These are phyloP conservation scores for Caenorhabditis virilis DNA, from an alignment of 2,888 invertebrate species.

Conservation along the genomic window DNA sequence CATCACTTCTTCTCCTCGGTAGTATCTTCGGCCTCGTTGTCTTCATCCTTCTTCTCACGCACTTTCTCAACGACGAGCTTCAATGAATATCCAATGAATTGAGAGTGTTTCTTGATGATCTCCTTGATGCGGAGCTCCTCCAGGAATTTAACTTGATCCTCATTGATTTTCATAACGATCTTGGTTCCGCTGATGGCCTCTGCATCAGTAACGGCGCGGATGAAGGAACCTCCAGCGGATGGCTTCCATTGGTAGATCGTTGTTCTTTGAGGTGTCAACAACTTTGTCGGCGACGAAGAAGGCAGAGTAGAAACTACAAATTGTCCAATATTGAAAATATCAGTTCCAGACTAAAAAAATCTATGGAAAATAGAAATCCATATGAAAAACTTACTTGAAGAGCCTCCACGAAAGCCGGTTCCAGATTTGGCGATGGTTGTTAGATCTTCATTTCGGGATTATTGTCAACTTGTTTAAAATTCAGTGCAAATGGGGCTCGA, in stretches of 20 bases:
- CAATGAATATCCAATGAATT: slow-evolving; percentile 98
- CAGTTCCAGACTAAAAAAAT: too few species aligned
- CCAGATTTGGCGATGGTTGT: too few species aligned
- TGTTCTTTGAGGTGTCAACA: slow-evolving; percentile 90
- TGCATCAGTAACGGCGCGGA: slow-evolving; percentile 70
- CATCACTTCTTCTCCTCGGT: too few species aligned
- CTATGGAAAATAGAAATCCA: too few species aligned
- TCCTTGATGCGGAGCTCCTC: slow-evolving; percentile 94
- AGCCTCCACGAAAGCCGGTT: too few species aligned
- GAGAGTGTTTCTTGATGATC: slow-evolving; percentile 96
- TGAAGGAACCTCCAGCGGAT: slow-evolving; percentile 96
- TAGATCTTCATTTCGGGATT: too few species aligned
- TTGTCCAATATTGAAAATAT: too few species aligned
- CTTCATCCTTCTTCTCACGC: slow-evolving; percentile 82
- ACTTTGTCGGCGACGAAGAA: too few species aligned
- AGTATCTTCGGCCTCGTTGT: slow-evolving; percentile 51
- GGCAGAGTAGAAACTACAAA: too few species aligned
- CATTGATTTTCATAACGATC: slow-evolving; percentile 90
- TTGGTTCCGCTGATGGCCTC: slow-evolving; percentile 82
- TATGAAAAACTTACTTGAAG: too few species aligned
- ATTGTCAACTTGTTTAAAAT: too few species aligned
- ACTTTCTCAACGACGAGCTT: slow-evolving; percentile 93
- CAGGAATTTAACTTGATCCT: slow-evolving; percentile 90
- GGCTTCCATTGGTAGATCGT: slow-evolving; percentile 98
- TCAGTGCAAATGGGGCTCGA: too few species aligned